phyloP scores from a whole-genome alignment of 2,797 vertebrate genomes.

The Pelochelys cantorii region DNA sequence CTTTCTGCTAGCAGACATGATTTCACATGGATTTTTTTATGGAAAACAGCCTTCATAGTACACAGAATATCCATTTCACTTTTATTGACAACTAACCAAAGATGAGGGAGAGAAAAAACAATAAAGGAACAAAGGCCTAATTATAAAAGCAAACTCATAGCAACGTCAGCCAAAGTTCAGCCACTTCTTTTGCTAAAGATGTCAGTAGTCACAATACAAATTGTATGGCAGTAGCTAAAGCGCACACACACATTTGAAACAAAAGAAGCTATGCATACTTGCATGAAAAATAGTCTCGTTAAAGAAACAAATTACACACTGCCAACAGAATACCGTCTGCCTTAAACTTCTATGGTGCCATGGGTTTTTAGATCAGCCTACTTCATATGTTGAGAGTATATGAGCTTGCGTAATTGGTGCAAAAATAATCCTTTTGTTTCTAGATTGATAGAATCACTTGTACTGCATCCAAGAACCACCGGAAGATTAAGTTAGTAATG shows the following conservation, averaged over 20 bases:
- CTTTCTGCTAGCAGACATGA: background rate
- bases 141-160: background rate
- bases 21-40: background rate
- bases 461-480: constrained; percentile 50
- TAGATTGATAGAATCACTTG: constrained; percentile 61
- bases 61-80: too few species aligned
- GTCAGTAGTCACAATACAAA: background rate
- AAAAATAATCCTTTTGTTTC: constrained; percentile 66
- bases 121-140: background rate
- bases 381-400: constrained; percentile 13
- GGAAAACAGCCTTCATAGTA: background rate
- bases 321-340: background rate
- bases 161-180: background rate
- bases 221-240: background rate
- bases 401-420: constrained; percentile 57
- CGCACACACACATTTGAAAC: background rate
- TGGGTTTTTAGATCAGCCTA: constrained; percentile 43
- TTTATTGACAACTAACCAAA: background rate
- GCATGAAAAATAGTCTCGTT: constrained; percentile 59
- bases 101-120: background rate
- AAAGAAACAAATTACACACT: constrained; percentile 59
- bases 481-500: constrained; percentile 71
- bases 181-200: background rate
- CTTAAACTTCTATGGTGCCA: background rate
- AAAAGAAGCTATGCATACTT: background rate